Base-by-base conservation (phyloP, 2,113 vertebrate genomes). In the Brevimyrus niger region DNA sequence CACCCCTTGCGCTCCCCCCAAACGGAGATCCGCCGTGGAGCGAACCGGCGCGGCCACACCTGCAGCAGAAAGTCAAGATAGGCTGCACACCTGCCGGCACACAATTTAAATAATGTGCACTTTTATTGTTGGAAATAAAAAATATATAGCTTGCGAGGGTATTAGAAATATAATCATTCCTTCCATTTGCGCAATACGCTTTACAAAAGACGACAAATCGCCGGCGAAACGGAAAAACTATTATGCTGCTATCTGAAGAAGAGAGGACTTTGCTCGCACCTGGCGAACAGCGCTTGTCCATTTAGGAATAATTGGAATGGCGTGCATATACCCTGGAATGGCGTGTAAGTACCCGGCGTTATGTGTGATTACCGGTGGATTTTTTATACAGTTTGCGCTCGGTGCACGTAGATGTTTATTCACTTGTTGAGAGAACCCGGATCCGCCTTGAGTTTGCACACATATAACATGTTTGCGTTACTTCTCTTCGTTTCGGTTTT, bases 11-110 rank as follows among this genome's bases (percentile, higher is more conserved):
- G 21, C 44, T 10, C 21, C 21, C 58, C 58, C 73, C 69, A 15
- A 31, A 38, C 4, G 17, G 73, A 19, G 73, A 80, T 11, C 48
- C n/a, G 27, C 47, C 19, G 1, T 19, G 38, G 17, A 51, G 47
- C n/a, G 48, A 47, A 38, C 87, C 58, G 65, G 2, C 90, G 83
- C 91, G 90, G 92, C 94, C 94, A 93, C 94, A 94, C 95, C 94
- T 95, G 95, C 93, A 91, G 91, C 91, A 92, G 92, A 80, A 94
- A 94, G 91, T 91, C 92, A 92, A 92, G 83, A 94, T 94, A 87
- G 46, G 8, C 46, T 31, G 47, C 50, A 88, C 69, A 88, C 88
- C 88, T 89, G 88, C 88, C 48, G 31, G 3, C 10, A 61, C 88
- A 85, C 76, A 9, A 38, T 86, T 86, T 89, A 53, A 35, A 85